Evolutionary conservation across 2,888 invertebrate genomes (phyloP).

Genomic region (Aphidius colemani): DNA sequence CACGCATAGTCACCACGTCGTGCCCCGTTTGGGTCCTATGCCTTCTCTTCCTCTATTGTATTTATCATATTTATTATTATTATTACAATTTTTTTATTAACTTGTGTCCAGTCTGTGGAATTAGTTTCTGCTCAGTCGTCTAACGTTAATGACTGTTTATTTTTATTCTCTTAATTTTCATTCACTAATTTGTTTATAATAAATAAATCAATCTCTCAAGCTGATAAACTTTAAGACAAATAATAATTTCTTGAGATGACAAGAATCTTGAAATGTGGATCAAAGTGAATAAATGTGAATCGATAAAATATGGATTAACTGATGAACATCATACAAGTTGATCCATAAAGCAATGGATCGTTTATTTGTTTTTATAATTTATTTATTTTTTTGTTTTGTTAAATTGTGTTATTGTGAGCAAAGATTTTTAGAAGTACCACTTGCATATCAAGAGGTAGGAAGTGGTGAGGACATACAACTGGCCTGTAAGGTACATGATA

Average conservation of each 20-base stretch:
- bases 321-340: too few relatives aligned
- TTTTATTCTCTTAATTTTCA: neutral
- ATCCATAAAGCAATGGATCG: too few relatives aligned
- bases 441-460: conserved; percentile 82
- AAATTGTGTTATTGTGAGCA: conserved; percentile 63
- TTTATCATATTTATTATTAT: neutral
- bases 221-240: neutral
- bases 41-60: neutral
- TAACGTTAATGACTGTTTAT: too few relatives aligned
- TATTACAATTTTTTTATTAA: neutral
- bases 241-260: too few relatives aligned
- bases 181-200: neutral
- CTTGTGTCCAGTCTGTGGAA: too few relatives aligned
- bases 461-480: conserved; percentile 82
- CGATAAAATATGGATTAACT: neutral
- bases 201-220: too few relatives aligned
- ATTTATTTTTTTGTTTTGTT: too few relatives aligned
- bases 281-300: neutral
- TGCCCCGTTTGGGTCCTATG: conserved; percentile 47
- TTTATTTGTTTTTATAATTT: too few relatives aligned
- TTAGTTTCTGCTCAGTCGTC: too few relatives aligned
- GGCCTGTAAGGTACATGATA: conserved; percentile 83
- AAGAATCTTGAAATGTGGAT: too few relatives aligned
- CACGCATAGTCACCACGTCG: conserved; percentile 55
- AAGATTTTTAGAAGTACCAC: conserved; percentile 81